Evolutionary conservation across 2,888 invertebrate genomes (phyloP).

Genomic region (Rhagium mordax): DNA sequence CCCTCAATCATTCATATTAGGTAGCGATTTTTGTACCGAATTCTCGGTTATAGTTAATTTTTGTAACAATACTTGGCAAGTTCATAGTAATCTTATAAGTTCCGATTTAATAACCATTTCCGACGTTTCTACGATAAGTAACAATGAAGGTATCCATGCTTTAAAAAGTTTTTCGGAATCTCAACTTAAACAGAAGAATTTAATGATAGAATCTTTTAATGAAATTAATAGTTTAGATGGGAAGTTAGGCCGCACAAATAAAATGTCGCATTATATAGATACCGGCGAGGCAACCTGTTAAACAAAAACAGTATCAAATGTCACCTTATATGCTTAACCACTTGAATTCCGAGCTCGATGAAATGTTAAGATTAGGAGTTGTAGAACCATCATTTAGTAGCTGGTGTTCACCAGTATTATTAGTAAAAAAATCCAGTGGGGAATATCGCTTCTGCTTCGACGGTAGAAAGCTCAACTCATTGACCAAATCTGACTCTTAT

Average conservation of each 20-base stretch:
- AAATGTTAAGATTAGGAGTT: constrained; percentile 40
- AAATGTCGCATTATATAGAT: too few relatives aligned
- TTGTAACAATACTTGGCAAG: too few relatives aligned
- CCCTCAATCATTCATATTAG: not conserved
- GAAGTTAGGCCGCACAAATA: not conserved
- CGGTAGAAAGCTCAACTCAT: constrained; percentile 57
- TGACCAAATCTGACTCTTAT: constrained; percentile 59
- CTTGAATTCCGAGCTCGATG: constrained; percentile 33
- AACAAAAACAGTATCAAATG: too few relatives aligned
- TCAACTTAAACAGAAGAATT: not conserved
- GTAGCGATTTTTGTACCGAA: too few relatives aligned
- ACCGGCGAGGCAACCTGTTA: too few relatives aligned
- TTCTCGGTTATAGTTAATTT: too few relatives aligned
- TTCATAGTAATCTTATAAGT: too few relatives aligned
- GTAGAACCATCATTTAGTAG: constrained; percentile 54
- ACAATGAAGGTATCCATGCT: too few relatives aligned
- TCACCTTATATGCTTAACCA: too few relatives aligned
- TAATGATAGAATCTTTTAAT: not conserved
- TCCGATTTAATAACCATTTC: too few relatives aligned
- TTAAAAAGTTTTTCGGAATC: not conserved
- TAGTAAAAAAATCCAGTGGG: constrained; percentile 53
- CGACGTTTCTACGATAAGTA: too few relatives aligned
- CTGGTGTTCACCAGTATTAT: constrained; percentile 56
- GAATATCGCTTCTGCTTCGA: constrained; percentile 59
- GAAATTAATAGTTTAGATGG: not conserved